Conservation (phyloP, 2,797 vertebrate genomes). For the Semaprochilodus insignis region DNA sequence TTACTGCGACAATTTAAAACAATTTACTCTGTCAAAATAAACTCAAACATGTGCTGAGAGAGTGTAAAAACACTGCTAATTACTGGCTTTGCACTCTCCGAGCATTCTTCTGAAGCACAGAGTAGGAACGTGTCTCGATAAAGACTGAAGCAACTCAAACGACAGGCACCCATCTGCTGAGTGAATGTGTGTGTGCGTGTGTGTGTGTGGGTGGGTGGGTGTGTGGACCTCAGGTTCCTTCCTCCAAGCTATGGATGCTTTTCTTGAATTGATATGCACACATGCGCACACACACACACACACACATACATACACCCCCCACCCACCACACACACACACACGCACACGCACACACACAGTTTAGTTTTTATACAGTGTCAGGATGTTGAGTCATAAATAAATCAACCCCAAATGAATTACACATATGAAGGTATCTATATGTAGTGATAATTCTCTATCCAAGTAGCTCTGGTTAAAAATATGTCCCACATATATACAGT, state of each 20-base stretch:
- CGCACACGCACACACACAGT: conserved; percentile 34
- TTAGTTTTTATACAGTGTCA: neutral
- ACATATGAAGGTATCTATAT: too few relatives aligned
- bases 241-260: conserved; percentile 43
- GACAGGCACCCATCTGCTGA: conserved; percentile 61
- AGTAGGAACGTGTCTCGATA: conserved; percentile 47
- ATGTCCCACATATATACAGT: too few relatives aligned
- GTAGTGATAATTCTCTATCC: too few relatives aligned
- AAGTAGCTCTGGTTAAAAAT: too few relatives aligned
- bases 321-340: conserved; percentile 29
- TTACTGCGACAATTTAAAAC: conserved; percentile 82
- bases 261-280: conserved; percentile 49
- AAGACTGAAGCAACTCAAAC: conserved; percentile 53
- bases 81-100: conserved; percentile 75
- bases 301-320: conserved; percentile 15
- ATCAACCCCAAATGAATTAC: too few relatives aligned
- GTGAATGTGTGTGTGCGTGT: conserved; percentile 47
- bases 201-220: conserved; percentile 35
- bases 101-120: conserved; percentile 71
- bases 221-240: conserved; percentile 51
- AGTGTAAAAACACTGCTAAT: conserved; percentile 77
- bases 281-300: conserved; percentile 16
- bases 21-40: conserved; percentile 86
- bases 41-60: conserved; percentile 75
- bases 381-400: too few relatives aligned